Conservation (phyloP, 2,888 invertebrate genomes). For the Disparrhopalites patrizii region DNA sequence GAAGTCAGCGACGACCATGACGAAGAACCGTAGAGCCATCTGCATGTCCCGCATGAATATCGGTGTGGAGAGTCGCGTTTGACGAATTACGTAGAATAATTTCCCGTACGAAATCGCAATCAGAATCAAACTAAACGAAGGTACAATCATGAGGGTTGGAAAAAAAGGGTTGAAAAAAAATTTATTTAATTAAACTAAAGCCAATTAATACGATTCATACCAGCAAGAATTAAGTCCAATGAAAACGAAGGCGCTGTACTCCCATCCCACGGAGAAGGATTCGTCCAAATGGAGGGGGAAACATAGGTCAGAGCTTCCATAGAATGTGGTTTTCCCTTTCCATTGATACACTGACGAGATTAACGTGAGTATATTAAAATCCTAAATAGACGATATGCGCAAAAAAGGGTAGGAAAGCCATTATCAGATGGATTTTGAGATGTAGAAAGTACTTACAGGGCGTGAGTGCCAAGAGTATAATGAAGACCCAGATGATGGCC, state of each 20-base stretch:
- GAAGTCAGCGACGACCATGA: conserved; percentile 67
- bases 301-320: conserved; percentile 65
- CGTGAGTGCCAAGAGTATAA: conserved; percentile 60
- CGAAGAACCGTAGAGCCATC: conserved; percentile 64
- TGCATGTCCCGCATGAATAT: conserved; percentile 57
- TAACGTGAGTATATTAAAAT: neutral
- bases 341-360: conserved; percentile 56
- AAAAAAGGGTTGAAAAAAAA: neutral
- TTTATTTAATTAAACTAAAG: neutral
- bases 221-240: conserved; percentile 62
- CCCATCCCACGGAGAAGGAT: conserved; percentile 64
- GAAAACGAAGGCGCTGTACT: conserved; percentile 67
- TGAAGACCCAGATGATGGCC: conserved; percentile 60
- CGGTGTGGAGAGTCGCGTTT: conserved; percentile 60
- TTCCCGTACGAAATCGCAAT: conserved; percentile 61
- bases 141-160: neutral
- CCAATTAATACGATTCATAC: conserved; percentile 50
- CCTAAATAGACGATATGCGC: too few species aligned
- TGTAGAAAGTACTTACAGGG: conserved; percentile 60
- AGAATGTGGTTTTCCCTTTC: conserved; percentile 60
- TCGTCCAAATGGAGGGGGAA: conserved; percentile 68
- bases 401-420: too few species aligned
- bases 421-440: too few species aligned
- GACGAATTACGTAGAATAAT: conserved; percentile 62
- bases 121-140: conserved; percentile 55